Base-by-base conservation (phyloP, 2,113 vertebrate genomes). In the Isurus oxyrinchus region DNA sequence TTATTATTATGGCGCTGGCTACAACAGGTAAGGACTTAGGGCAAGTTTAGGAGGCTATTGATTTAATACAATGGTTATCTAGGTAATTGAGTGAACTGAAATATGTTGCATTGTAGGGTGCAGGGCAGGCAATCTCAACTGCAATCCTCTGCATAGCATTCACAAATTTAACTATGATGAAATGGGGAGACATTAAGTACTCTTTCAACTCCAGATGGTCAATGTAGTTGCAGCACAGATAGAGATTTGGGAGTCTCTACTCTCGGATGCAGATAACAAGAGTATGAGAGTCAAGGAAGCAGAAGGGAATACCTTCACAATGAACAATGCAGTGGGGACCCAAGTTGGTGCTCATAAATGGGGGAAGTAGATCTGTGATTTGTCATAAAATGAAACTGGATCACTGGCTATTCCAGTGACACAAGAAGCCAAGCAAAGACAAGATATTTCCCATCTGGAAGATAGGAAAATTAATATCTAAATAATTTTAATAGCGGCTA, bases 11-110 rank as follows among this genome's bases (percentile, higher is more conserved):
- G 96, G 96, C 19, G 97, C 95, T 25, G 97, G 97, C 87, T 98
- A 98, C 59, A 97, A 98, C 97, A 98, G 98, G 98, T 98, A 96
- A 95, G 0, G 13, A 25, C 7, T n/a, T 35, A 23, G 16, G 27
- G 91, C 91, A 69, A 10, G 61, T 69, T 90, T 11, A 95, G n/a
- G 31, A 95, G 49, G 31, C 25, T 53, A 53, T 23, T 59, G 69
- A 10, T 53, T 86, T 49, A 55, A 13, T 66, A 31, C 25, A 35
- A 35, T 53, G 63, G 25, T 40, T 59, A 96, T 27, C 61, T 25
- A 81, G 59, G 66, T 76, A 67, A 88, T 44, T 31, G 31, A 63
- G 63, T 61, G n/a, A 87, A 21, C 6, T 11, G 93, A 49, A 49
- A 31, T 0, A 59, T 76, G 44, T 79, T 61, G 10, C 84, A 96